A percentile compares a stretch with the other conserved stretches of the same genome.
Conservation (phyloP, 2,888 invertebrate species). For the Sinodicranocentrus sp. region DNA sequence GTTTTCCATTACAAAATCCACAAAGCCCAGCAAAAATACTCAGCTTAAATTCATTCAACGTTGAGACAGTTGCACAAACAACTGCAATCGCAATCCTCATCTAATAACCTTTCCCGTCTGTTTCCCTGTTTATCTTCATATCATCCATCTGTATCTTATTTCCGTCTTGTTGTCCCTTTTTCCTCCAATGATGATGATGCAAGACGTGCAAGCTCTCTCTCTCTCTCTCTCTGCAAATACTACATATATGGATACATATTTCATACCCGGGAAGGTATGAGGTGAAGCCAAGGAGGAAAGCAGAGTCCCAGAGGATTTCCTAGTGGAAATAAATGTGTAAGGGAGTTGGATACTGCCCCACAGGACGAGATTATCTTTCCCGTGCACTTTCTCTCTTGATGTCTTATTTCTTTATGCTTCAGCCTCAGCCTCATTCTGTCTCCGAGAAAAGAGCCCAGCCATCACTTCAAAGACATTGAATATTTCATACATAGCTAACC, state of each 20-base stretch:
- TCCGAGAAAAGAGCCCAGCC: constrained; percentile 62
- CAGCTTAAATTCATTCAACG: too few relatives aligned
- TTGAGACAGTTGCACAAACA: too few relatives aligned
- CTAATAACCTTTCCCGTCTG: too few relatives aligned
- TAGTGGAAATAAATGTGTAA: constrained; percentile 77
- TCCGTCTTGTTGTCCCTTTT: not conserved
- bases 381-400: constrained; percentile 73
- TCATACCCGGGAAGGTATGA: constrained; percentile 56
- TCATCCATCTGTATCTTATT: not conserved
- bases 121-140: too few relatives aligned
- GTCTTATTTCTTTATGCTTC: constrained; percentile 19
- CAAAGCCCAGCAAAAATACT: too few relatives aligned
- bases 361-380: constrained; percentile 76
- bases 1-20: too few relatives aligned
- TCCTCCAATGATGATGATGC: constrained; percentile 51
- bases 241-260: constrained; percentile 72
- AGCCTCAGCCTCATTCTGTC: constrained; percentile 61
- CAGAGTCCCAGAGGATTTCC: constrained; percentile 75
- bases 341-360: constrained; percentile 76
- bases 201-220: constrained; percentile 52
- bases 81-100: too few relatives aligned
- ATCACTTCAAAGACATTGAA: constrained; percentile 76
- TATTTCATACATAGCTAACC: constrained; percentile 75
- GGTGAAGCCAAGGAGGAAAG: constrained; percentile 70
- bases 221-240: not conserved